Evolutionary conservation across 2,888 invertebrate species (phyloP).

Genomic region (Limulus polyphemus): DNA sequence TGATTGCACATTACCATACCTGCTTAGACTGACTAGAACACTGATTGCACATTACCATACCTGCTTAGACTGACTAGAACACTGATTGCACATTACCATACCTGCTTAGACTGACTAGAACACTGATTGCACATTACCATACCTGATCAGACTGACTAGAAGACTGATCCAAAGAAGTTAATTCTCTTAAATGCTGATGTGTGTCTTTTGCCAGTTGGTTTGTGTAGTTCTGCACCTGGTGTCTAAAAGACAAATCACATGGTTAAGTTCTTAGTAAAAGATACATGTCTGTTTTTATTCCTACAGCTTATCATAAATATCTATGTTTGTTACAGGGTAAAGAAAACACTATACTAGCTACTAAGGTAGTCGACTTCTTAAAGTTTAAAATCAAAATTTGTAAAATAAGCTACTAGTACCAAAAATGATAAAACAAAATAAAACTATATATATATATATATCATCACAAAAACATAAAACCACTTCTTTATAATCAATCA

Average conservation of each 20-base stretch:
- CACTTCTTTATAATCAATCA: too few relatives aligned
- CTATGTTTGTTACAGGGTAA: too few relatives aligned
- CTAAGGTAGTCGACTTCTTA: too few relatives aligned
- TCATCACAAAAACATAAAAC: too few relatives aligned
- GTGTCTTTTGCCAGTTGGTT: conserved; percentile 90
- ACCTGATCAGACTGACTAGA: conserved; percentile 21
- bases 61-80: conserved; percentile 17
- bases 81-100: conserved; percentile 33
- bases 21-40: conserved; percentile 16
- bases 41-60: conserved; percentile 33
- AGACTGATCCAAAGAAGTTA: conserved; percentile 38
- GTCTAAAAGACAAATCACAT: conserved; percentile 44
- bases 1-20: conserved; percentile 34
- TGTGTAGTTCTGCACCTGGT: conserved; percentile 88
- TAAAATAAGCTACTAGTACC: too few relatives aligned
- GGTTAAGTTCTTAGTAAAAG: conserved; percentile 3
- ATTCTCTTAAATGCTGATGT: conserved; percentile 66
- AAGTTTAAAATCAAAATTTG: too few relatives aligned
- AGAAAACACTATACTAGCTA: too few relatives aligned
- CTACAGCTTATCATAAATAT: too few relatives aligned
- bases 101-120: conserved; percentile 18
- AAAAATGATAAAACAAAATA: too few relatives aligned
- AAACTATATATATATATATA: too few relatives aligned
- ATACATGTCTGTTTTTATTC: too few relatives aligned
- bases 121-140: conserved; percentile 27